A percentile compares a stretch with the other conserved stretches of the same genome.
phyloP scores from a whole-genome alignment of 2,113 vertebrate species.

The Alligator sinensis region DNA sequence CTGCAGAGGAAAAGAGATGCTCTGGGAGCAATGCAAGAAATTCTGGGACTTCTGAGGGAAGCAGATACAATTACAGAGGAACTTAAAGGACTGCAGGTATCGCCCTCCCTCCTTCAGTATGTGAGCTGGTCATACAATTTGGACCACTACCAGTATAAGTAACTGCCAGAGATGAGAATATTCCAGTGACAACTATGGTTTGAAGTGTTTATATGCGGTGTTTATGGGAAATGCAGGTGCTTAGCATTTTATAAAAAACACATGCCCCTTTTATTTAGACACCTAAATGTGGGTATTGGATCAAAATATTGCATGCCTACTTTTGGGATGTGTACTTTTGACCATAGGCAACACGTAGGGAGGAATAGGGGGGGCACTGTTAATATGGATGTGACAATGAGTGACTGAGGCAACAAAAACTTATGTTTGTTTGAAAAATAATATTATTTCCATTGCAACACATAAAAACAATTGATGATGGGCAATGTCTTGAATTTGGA shows the following conservation, averaged over 20 bases:
- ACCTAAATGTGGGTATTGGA: not conserved
- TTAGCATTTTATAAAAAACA: not conserved
- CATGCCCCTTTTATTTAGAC: not conserved
- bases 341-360: too few relatives aligned
- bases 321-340: too few relatives aligned
- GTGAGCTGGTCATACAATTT: not conserved
- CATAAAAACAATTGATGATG: not conserved
- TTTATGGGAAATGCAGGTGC: not conserved
- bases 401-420: not conserved
- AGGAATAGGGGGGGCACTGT: not conserved
- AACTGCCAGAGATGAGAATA: rapidly evolving
- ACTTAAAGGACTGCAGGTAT: constrained; percentile 87
- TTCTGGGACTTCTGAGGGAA: constrained; percentile 82
- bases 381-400: not conserved
- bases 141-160: not conserved
- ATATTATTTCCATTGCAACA: not conserved
- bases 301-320: not conserved
- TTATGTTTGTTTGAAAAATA: not conserved
- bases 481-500: not conserved
- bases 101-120: not conserved
- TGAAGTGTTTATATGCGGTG: not conserved
- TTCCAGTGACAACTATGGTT: not conserved
- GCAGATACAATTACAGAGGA: constrained; percentile 82
- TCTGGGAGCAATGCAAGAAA: constrained; percentile 71
- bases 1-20: constrained; percentile 78